Evolutionary conservation across 2,797 vertebrate genomes (phyloP).

Genomic region (Enteromius anoplus): DNA sequence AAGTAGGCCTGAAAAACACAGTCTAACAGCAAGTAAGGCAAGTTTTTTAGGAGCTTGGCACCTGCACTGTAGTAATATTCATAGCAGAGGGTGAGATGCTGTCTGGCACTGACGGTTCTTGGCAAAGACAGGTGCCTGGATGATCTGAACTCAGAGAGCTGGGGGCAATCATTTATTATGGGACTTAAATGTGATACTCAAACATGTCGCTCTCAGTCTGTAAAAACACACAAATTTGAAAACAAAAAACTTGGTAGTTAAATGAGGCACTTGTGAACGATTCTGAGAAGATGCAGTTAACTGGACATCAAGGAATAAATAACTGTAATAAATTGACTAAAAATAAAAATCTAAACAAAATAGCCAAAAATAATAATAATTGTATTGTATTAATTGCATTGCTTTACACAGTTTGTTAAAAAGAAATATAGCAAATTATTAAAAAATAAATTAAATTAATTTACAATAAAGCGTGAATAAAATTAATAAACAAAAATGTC

Average conservation of each 20-base stretch:
- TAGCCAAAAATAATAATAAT: not conserved
- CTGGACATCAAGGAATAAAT: not conserved
- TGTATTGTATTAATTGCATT: not conserved
- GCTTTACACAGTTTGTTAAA: not conserved
- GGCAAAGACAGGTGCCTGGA: constrained; percentile 21
- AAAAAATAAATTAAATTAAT: not conserved
- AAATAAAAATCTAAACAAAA: not conserved
- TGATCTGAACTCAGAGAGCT: constrained; percentile 8
- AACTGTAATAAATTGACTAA: not conserved
- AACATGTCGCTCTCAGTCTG: not conserved
- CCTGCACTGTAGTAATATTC: not conserved
- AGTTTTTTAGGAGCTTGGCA: not conserved
- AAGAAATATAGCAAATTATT: not conserved
- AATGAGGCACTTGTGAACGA: not conserved
- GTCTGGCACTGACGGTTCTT: constrained; percentile 9
- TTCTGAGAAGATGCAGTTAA: not conserved
- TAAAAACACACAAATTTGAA: not conserved
- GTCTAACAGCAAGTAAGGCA: not conserved
- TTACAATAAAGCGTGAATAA: not conserved
- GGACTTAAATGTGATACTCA: not conserved
- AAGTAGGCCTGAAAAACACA: not conserved
- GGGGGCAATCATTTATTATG: not conserved
- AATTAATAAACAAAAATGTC: not conserved
- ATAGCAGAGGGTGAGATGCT: not conserved
- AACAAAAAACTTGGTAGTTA: not conserved